Base-by-base conservation (phyloP, 2,113 vertebrate genomes). In the Nothobranchius furzeri region DNA sequence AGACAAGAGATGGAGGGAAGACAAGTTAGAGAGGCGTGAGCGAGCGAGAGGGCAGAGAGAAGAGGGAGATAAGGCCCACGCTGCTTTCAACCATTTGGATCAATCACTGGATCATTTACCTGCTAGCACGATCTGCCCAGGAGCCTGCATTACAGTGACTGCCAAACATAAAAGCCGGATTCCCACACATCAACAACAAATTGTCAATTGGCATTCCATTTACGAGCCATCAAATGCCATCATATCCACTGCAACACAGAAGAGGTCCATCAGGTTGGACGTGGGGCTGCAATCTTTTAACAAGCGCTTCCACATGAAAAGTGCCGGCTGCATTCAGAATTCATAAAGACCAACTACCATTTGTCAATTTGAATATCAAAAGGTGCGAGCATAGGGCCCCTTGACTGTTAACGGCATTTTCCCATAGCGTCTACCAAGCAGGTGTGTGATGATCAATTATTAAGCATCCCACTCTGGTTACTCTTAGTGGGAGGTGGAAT, bases 381-480 rank as follows among this genome's bases (percentile, higher is more conserved):
- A 95, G 92, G 91, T 92, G 91, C 90, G 90, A 92, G 91, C 89
- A 90, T 87, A 91, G 93, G 94, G 91, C 93, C 94, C 92, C 95
- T 78, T 92, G 90, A 94, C 95, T 94, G 84, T 87, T 86, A 95
- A 94, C 90, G 76, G 93, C 93, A 95, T 93, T 93, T 82, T 95
- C 95, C 95, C 95, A 91, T 91, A 93, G 95, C 94, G 94, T 94
- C 93, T 54, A 94, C 92, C 92, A 93, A 95, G 95, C 96, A 98
- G 96, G 96, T 98, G 96, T 95, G 95, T 95, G 95, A 95, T 96
- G 95, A 98, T 98, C 96, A 98, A 98, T 98, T 98, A 98, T 98
- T 97, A 96, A 98, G 94, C 93, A 92, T 79, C 92, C 93, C 92
- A 92, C 95, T 95, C 95, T 95, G 95, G 95, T 96, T 95, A 94